Percentiles rank a stretch among this genome's conserved stretches.
Evolutionary conservation across 2,113 vertebrate genomes (phyloP).

Genomic region (Istiophorus platypterus): DNA sequence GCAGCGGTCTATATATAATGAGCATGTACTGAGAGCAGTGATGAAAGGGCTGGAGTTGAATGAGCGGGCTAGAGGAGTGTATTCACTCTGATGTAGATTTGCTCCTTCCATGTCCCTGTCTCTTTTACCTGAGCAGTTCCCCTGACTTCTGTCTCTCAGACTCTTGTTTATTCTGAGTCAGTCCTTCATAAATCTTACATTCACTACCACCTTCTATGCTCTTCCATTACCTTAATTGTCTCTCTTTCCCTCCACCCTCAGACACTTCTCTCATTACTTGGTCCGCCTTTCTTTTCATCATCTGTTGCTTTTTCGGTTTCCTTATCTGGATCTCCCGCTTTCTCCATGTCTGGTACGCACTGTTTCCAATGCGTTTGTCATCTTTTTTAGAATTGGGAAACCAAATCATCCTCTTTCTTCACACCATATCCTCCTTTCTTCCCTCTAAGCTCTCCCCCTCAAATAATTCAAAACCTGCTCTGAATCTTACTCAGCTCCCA

Average conservation of each 20-base stretch:
- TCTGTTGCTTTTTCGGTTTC: slow-evolving; percentile 26
- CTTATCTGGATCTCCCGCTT: not conserved
- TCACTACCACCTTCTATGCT: not conserved
- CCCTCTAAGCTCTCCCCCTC: slow-evolving; percentile 15
- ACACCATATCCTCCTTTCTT: slow-evolving; percentile 9
- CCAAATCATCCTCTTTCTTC: not conserved
- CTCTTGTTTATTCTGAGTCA: not conserved
- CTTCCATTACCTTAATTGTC: slow-evolving; percentile 18
- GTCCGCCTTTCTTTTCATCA: slow-evolving; percentile 25
- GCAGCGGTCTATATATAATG: slow-evolving; percentile 69
- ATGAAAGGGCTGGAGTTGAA: slow-evolving; percentile 42
- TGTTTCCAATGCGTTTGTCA: slow-evolving; percentile 15
- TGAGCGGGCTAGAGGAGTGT: slow-evolving; percentile 2
- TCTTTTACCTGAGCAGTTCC: slow-evolving; percentile 14
- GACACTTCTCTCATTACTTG: not conserved
- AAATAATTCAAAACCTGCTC: slow-evolving; percentile 42
- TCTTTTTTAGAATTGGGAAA: slow-evolving; percentile 34
- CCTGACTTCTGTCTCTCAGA: slow-evolving; percentile 22
- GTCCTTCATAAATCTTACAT: not conserved
- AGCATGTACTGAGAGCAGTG: slow-evolving; percentile 57
- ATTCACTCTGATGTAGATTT: slow-evolving; percentile 38
- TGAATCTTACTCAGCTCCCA: slow-evolving; percentile 14
- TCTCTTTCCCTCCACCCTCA: slow-evolving; percentile 11
- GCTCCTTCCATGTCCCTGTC: slow-evolving; percentile 14
- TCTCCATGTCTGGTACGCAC: slow-evolving; percentile 6